phyloP scores from a whole-genome alignment of 2,888 invertebrate genomes.

The Amaurobius ferox region DNA sequence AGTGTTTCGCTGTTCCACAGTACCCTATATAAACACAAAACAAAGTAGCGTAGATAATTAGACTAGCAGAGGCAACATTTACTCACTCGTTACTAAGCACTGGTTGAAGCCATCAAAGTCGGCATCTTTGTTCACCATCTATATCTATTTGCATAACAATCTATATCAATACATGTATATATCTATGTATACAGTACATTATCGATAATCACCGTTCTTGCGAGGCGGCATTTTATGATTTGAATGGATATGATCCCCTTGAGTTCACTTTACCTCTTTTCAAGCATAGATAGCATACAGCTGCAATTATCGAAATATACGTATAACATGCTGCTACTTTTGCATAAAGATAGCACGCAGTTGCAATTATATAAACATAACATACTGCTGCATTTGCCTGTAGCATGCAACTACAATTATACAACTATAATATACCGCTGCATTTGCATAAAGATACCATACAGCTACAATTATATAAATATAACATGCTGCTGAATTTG shows the following conservation, averaged over 20 bases:
- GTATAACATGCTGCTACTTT: too few species aligned
- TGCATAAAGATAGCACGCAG: too few species aligned
- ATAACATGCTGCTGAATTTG: too few species aligned
- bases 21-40: slow-evolving; percentile 34
- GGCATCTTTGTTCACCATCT: slow-evolving; percentile 56
- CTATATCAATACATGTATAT: slow-evolving; percentile 48
- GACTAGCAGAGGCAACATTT: slow-evolving; percentile 45
- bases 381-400: too few species aligned
- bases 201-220: slow-evolving; percentile 61
- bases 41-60: slow-evolving; percentile 52
- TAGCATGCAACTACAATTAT: too few species aligned
- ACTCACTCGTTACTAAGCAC: slow-evolving; percentile 66
- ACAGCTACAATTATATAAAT: too few species aligned
- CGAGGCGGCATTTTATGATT: slow-evolving; percentile 24
- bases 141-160: slow-evolving; percentile 30
- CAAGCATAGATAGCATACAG: too few species aligned
- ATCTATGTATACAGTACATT: slow-evolving; percentile 47
- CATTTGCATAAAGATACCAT: too few species aligned
- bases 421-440: too few species aligned
- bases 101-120: slow-evolving; percentile 69
- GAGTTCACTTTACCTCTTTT: too few species aligned
- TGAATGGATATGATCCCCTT: not conserved
- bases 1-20: not conserved
- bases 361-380: too few species aligned
- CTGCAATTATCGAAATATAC: too few species aligned